Evolutionary conservation across 2,888 invertebrate genomes (phyloP).

Genomic region (Nysson spinosus): DNA sequence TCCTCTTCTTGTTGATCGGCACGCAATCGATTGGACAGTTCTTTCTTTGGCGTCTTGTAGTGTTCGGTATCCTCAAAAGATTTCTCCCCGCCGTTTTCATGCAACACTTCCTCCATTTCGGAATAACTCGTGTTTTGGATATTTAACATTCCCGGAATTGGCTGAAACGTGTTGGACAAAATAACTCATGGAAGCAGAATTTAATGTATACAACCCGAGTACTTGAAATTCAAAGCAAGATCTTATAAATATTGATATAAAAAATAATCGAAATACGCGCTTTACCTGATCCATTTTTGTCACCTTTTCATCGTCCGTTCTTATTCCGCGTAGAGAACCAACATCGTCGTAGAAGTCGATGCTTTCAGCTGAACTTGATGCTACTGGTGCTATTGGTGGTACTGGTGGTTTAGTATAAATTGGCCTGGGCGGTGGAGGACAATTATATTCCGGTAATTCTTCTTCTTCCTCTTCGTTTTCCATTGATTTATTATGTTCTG

Average conservation of each 20-base stretch:
- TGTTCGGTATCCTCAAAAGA: slow-evolving; percentile 57
- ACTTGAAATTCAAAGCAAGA: too few relatives aligned
- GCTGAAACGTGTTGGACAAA: not conserved
- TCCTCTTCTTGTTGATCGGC: slow-evolving; percentile 46
- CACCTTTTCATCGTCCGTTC: not conserved
- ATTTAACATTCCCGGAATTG: not conserved
- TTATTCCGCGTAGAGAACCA: slow-evolving; percentile 40
- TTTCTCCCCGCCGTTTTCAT: not conserved
- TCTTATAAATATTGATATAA: not conserved
- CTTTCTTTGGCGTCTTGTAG: slow-evolving; percentile 66
- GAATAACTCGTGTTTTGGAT: not conserved
- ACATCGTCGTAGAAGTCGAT: slow-evolving; percentile 72
- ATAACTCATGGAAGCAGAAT: too few relatives aligned
- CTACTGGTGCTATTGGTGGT: slow-evolving; percentile 8
- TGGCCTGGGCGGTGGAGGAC: slow-evolving; percentile 70
- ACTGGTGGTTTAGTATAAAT: slow-evolving; percentile 57
- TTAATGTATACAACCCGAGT: too few relatives aligned
- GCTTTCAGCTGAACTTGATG: not conserved
- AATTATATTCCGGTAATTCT: slow-evolving; percentile 61
- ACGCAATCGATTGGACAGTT: slow-evolving; percentile 20
- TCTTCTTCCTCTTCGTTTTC: slow-evolving; percentile 29
- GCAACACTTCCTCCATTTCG: not conserved
- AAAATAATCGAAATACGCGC: not conserved
- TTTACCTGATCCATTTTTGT: slow-evolving; percentile 19
- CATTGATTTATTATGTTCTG: too few relatives aligned